Conservation (phyloP, 2,797 vertebrate species). For the Linurgus olivaceus region DNA sequence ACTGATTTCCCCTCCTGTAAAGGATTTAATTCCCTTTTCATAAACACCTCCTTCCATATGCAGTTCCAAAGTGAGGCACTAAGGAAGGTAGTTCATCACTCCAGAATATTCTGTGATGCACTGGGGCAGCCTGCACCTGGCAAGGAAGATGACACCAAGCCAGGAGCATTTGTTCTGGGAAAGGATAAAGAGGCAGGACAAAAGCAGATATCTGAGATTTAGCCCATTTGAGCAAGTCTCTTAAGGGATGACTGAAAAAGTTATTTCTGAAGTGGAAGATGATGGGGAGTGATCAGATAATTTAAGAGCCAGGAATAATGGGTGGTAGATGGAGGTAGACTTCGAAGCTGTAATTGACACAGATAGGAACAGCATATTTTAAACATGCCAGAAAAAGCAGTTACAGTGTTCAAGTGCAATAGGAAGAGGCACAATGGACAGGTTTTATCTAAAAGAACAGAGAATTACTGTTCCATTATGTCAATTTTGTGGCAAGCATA, state of each 20-base stretch:
- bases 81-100: background rate
- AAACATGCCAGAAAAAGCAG: slow-evolving; percentile 27
- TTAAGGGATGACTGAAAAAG: background rate
- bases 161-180: background rate
- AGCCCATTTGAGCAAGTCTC: background rate
- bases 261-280: slow-evolving; percentile 1
- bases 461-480: slow-evolving; percentile 46
- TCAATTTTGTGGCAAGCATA: slow-evolving; percentile 21
- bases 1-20: background rate
- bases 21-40: background rate
- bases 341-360: slow-evolving; percentile 35
- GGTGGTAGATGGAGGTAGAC: background rate
- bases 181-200: background rate
- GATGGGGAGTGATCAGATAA: background rate
- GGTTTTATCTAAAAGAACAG: slow-evolving; percentile 44
- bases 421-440: background rate
- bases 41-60: background rate
- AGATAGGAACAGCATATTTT: slow-evolving; percentile 20
- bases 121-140: background rate
- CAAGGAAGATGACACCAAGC: background rate
- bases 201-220: background rate
- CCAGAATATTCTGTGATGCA: background rate
- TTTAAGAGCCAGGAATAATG: slow-evolving; percentile 1
- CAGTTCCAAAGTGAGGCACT: background rate
- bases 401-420: background rate